phyloP scores from a whole-genome alignment of 2,888 invertebrate species.

The Vanessa cardui region DNA sequence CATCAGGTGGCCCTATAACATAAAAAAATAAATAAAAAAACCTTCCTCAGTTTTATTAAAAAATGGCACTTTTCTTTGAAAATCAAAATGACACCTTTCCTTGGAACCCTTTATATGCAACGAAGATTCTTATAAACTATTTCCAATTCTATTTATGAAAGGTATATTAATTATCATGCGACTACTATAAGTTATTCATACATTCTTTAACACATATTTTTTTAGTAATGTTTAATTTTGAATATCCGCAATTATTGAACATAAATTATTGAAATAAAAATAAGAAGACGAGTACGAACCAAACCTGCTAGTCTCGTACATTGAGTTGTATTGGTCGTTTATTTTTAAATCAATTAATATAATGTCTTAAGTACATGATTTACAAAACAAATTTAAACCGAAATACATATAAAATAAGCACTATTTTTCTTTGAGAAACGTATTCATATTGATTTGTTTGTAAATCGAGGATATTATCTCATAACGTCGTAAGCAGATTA shows the following conservation, averaged over 20 bases:
- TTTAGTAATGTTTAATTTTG: background rate
- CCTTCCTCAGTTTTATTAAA: no score
- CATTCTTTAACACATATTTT: no score
- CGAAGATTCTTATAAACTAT: no score
- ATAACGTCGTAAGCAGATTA: constrained; percentile 2
- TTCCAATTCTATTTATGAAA: no score
- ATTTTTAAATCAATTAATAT: constrained; percentile 14
- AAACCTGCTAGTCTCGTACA: constrained; percentile 29
- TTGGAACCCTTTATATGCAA: no score
- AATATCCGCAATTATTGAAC: background rate
- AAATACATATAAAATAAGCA: background rate
- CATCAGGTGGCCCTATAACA: no score
- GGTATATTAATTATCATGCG: no score
- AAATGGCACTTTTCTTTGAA: no score
- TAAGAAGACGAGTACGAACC: constrained; percentile 13
- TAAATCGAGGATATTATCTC: background rate
- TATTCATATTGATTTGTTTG: constrained; percentile 25
- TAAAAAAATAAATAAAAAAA: no score
- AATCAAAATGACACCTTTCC: no score
- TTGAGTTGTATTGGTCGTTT: constrained; percentile 37
- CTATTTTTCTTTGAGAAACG: constrained; percentile 17
- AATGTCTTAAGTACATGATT: constrained; percentile 14
- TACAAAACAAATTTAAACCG: constrained; percentile 7
- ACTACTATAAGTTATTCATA: no score
- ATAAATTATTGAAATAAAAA: background rate